Evolutionary conservation across 2,113 vertebrate species (phyloP), one percentile per base, ranked within the genome.

Genomic region (Synodontis membranacea): DNA sequence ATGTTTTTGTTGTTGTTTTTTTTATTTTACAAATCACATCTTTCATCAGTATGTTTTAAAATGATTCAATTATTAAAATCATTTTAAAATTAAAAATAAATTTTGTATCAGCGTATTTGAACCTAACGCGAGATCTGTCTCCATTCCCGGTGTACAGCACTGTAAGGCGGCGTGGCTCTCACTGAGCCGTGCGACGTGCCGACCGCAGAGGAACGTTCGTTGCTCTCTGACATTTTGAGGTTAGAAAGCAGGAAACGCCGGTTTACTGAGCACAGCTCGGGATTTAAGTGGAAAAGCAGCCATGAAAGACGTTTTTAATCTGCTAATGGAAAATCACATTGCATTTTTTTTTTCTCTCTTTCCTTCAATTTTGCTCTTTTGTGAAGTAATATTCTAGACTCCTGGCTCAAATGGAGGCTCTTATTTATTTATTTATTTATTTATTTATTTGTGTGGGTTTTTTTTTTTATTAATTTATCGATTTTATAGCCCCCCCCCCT

Each of bases 311-410:
- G 82, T 83, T 88, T 88, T 90, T 90, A 90, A 90, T 91, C 89
- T 89, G 60, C 86, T 90, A 91, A 89, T 90, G 88, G 88, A 88
- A 91, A 90, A 91, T 89, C 90, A 91, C 86, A 90, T 88, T 89
- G 89, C 50, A 84, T 83, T 87, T 88, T 82, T n/a, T 17, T 83
- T 86, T 88, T 82, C 17, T 8, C 10, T 23, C 17, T 8, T 5
- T 23, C 31, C 87, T 86, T 87, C 80, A 89, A 88, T 89, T 90
- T 87, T 70, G 66, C 84, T 79, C 78, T 79, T 81, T 85, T 91
- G 76, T 87, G 79, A 68, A 87, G 50, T 80, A 78, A 46, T 68
- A 87, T 86, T 80, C 80, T 46, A 83, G 85, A 89, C 78, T 74
- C 60, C 3, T 82, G 44, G 42, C 85, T 80, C 25, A 23, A 60